phyloP scores from a whole-genome alignment of 2,797 vertebrate species.

The Acanthis flammea region DNA sequence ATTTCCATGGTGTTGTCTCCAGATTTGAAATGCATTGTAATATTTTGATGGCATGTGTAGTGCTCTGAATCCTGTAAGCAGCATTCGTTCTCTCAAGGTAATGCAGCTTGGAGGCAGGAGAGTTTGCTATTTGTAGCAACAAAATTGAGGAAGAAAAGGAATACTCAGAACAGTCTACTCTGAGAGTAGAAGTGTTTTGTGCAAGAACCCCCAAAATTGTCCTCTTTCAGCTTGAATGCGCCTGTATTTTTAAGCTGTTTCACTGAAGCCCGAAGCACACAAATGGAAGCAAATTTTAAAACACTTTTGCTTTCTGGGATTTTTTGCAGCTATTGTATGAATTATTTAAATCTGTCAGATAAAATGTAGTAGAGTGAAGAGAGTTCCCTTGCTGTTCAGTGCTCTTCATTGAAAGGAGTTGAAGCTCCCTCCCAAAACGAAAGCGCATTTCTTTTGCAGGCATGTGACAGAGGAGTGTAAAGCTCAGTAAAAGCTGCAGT shows the following conservation, averaged over 20 bases:
- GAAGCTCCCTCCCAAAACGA: neutral
- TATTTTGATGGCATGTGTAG: slow-evolving; percentile 24
- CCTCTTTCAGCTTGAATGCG: slow-evolving; percentile 34
- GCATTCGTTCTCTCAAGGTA: neutral
- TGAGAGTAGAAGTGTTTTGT: neutral
- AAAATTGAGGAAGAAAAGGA: neutral
- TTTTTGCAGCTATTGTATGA: slow-evolving; percentile 43
- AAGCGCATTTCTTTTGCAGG: neutral
- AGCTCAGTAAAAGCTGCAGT: neutral
- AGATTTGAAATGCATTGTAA: slow-evolving; percentile 30
- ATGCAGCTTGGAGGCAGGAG: neutral
- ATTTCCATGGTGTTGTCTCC: slow-evolving; percentile 9
- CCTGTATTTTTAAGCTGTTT: neutral
- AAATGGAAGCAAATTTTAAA: slow-evolving; percentile 57
- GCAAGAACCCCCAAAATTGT: neutral
- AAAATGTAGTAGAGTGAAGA: slow-evolving; percentile 36
- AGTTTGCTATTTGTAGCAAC: slow-evolving; percentile 6
- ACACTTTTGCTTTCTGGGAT: neutral
- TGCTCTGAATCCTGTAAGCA: neutral
- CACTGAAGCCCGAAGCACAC: slow-evolving; percentile 30
- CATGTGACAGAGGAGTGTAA: fast-evolving
- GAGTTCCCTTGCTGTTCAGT: slow-evolving; percentile 5
- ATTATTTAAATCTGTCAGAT: slow-evolving; percentile 60
- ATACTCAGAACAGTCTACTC: neutral
- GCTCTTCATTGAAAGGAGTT: neutral